Percentiles rank a stretch among this genome's conserved stretches.
These are phyloP conservation scores for Xestia ashworthii DNA, from an alignment of 2,888 invertebrate species.

Conservation along the genomic window DNA sequence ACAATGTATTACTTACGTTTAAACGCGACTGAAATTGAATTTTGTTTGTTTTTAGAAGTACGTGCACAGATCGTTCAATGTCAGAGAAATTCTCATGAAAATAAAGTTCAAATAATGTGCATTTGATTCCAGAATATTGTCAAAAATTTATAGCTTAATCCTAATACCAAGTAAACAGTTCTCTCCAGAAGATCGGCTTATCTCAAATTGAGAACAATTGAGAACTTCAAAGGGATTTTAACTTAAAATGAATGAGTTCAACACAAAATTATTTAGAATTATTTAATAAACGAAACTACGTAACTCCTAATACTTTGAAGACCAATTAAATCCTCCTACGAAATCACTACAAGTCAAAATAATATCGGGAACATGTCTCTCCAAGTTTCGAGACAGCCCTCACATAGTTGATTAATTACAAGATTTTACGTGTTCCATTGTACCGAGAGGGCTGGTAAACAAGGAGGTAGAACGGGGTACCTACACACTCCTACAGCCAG, in stretches of 20 bases:
- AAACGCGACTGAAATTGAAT: slow-evolving; percentile 27
- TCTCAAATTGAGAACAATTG: not conserved
- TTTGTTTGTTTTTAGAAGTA: slow-evolving; percentile 19
- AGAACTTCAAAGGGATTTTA: not conserved
- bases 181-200: not conserved
- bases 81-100: not conserved
- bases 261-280: not conserved
- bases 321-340: slow-evolving; percentile 1
- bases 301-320: not conserved
- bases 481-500: slow-evolving; percentile 56
- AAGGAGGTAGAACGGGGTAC: slow-evolving; percentile 25
- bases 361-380: slow-evolving; percentile 2
- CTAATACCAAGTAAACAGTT: not conserved
- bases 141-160: not conserved
- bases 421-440: slow-evolving; percentile 37
- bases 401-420: slow-evolving; percentile 55
- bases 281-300: not conserved
- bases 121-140: not conserved
- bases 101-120: not conserved
- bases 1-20: slow-evolving; percentile 56
- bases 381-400: slow-evolving; percentile 23
- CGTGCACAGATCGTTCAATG: not conserved
- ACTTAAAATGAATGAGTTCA: not conserved
- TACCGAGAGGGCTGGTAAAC: slow-evolving; percentile 35
- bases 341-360: slow-evolving; percentile 20